Percentiles rank a stretch among this genome's conserved stretches.
phyloP scores from a whole-genome alignment of 1,140 invertebrate genomes.

The Drosophila gunungcola region DNA sequence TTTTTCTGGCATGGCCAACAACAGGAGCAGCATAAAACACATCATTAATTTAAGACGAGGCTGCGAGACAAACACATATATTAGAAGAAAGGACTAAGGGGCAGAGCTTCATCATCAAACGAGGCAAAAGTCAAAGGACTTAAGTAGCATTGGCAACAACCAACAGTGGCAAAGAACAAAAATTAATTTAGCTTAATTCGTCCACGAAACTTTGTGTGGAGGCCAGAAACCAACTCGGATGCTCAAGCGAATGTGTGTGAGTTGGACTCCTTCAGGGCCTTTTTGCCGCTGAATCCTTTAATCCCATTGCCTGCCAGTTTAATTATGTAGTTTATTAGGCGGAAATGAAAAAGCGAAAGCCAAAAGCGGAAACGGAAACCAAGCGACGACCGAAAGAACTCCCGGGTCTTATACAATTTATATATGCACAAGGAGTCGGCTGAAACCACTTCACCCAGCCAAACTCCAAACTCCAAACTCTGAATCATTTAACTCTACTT shows the following conservation, averaged over 20 bases:
- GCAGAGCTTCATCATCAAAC: conserved; percentile 35
- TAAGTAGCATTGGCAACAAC: conserved; percentile 61
- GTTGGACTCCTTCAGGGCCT: conserved; percentile 37
- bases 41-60: conserved; percentile 81
- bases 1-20: conserved; percentile 29
- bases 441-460: conserved; percentile 21
- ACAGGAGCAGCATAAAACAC: conserved; percentile 68
- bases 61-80: conserved; percentile 34
- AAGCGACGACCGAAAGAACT: conserved; percentile 51
- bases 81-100: conserved; percentile 15
- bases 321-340: conserved; percentile 84
- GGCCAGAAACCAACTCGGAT: conserved; percentile 40
- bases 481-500: conserved; percentile 68
- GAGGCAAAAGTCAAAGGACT: conserved; percentile 74
- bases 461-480: neutral
- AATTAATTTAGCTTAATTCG: conserved; percentile 84
- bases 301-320: conserved; percentile 83
- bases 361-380: conserved; percentile 78
- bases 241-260: conserved; percentile 41
- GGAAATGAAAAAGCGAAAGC: conserved; percentile 84
- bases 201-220: conserved; percentile 76
- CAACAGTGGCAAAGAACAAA: conserved; percentile 71
- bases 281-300: conserved; percentile 72
- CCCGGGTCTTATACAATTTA: conserved; percentile 34
- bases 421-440: conserved; percentile 30